Conservation (phyloP, 2,113 vertebrate genomes). For the Ardeotis arabs region DNA sequence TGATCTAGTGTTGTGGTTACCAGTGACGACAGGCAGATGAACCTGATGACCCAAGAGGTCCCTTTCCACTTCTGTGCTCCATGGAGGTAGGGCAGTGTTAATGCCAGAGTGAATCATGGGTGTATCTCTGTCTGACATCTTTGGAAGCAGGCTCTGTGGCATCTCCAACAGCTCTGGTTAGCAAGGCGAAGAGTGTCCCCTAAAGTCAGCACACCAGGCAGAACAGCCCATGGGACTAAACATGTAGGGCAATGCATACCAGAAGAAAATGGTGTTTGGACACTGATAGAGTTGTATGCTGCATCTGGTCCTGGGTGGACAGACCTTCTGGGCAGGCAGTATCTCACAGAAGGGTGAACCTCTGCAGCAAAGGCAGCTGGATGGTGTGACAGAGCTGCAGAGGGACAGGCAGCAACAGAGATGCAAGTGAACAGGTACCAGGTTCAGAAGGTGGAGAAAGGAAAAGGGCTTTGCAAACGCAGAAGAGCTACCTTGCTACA, state of each 20-base stretch:
- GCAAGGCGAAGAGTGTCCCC: not conserved
- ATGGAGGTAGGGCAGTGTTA: not conserved
- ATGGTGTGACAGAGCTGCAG: too few relatives aligned
- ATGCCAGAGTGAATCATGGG: not conserved
- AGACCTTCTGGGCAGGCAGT: not conserved
- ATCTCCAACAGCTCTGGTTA: not conserved
- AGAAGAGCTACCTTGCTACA: not conserved
- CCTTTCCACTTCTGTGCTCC: not conserved
- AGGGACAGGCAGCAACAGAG: not conserved
- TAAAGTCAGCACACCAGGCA: not conserved
- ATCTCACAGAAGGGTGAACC: not conserved
- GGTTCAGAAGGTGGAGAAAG: not conserved
- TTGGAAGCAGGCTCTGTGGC: not conserved
- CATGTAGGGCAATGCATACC: rapidly evolving
- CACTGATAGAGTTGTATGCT: not conserved
- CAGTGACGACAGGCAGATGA: slow-evolving; percentile 8
- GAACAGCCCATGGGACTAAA: not conserved
- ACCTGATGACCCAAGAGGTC: slow-evolving; percentile 30
- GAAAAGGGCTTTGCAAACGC: not conserved
- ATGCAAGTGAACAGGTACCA: rapidly evolving
- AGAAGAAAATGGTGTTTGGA: not conserved
- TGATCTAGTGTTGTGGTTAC: slow-evolving; percentile 61
- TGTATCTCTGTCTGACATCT: not conserved
- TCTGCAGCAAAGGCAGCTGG: not conserved
- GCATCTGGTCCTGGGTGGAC: not conserved